Percentiles rank a stretch among this genome's conserved stretches.
phyloP scores from a whole-genome alignment of 2,113 vertebrate species.

The Syrrhaptes paradoxus region DNA sequence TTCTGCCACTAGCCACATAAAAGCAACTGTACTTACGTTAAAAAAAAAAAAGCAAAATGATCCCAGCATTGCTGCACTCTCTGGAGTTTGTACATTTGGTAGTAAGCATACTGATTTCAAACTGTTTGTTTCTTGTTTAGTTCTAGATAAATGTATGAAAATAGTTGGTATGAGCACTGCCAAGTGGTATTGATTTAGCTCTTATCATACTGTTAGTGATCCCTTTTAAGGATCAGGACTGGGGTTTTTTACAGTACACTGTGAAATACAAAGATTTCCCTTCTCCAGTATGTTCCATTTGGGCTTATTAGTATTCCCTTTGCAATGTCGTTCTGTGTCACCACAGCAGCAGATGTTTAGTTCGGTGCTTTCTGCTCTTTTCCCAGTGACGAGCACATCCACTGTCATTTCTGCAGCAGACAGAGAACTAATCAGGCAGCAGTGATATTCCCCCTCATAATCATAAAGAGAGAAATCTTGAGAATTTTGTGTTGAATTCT shows the following conservation, averaged over 20 bases:
- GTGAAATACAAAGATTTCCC: not conserved
- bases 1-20: not conserved
- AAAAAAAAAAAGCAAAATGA: not conserved
- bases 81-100: not conserved
- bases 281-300: not conserved
- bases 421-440: not conserved
- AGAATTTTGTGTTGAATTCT: not conserved
- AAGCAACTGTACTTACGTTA: not conserved
- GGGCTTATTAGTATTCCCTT: not conserved
- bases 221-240: not conserved
- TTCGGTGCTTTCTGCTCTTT: not conserved
- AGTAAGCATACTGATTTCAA: not conserved
- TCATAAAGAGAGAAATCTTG: not conserved
- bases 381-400: not conserved
- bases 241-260: not conserved
- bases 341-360: not conserved
- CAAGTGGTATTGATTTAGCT: not conserved
- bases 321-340: not conserved
- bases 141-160: not conserved
- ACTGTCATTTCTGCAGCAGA: not conserved
- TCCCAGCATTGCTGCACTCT: not conserved
- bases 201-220: not conserved
- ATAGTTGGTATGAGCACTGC: not conserved
- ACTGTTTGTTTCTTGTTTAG: not conserved
- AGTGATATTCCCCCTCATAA: not conserved